Evolutionary conservation across 1,140 invertebrate species (phyloP).

Genomic region (Drosophila nasuta): DNA sequence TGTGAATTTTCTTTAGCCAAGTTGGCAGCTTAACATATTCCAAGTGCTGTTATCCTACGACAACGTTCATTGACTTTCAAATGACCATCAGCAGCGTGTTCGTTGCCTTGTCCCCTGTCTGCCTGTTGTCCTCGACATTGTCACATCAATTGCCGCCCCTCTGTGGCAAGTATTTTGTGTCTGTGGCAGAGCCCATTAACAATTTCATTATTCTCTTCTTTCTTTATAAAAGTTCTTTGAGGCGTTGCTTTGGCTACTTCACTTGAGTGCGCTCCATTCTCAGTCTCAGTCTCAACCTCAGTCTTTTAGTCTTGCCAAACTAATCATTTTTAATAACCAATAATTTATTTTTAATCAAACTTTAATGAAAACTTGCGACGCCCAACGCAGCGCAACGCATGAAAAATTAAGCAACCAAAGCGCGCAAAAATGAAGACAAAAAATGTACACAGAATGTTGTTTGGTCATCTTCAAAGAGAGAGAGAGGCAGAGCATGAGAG

Average conservation of each 20-base stretch:
- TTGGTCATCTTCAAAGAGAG: constrained; percentile 25
- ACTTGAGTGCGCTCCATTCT: constrained; percentile 29
- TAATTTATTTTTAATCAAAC: constrained; percentile 83
- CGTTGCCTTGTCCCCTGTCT: neutral
- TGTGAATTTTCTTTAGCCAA: constrained; percentile 9
- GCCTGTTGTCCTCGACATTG: constrained; percentile 16
- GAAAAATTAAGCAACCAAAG: constrained; percentile 64
- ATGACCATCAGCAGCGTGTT: constrained; percentile 31
- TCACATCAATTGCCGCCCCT: constrained; percentile 33
- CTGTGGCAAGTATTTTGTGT: neutral
- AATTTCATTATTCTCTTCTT: constrained; percentile 73
- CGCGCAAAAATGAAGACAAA: constrained; percentile 16
- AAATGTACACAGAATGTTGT: too few relatives aligned
- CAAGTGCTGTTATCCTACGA: constrained; percentile 23
- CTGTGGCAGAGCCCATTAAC: constrained; percentile 60
- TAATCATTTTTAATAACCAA: constrained; percentile 84
- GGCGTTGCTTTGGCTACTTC: constrained; percentile 42
- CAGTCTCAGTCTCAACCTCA: constrained; percentile 10
- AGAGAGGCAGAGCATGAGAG: neutral
- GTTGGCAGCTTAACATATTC: constrained; percentile 26
- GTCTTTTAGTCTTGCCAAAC: constrained; percentile 56
- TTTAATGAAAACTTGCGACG: constrained; percentile 76
- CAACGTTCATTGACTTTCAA: constrained; percentile 46
- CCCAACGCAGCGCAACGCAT: constrained; percentile 46
- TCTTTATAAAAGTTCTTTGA: constrained; percentile 39